phyloP scores from a whole-genome alignment of 2,113 vertebrate genomes.

The Gymnorhina tibicen region DNA sequence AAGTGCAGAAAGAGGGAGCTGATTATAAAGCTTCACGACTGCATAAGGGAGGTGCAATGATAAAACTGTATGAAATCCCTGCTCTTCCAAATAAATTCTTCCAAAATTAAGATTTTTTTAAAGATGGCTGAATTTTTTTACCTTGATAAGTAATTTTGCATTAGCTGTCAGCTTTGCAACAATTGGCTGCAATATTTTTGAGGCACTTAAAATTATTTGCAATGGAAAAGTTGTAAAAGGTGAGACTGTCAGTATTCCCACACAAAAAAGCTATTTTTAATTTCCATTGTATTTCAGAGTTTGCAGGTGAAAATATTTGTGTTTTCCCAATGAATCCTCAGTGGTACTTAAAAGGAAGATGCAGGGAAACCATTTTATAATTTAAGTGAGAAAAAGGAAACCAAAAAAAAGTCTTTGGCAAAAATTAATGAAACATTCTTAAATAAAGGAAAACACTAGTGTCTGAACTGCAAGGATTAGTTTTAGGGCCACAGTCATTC shows the following conservation, averaged over 20 bases:
- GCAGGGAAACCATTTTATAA: background rate
- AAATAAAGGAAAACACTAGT: background rate
- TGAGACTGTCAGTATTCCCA: background rate
- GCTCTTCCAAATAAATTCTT: background rate
- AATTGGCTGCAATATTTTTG: background rate
- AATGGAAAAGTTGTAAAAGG: background rate
- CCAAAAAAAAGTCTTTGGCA: background rate
- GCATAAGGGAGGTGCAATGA: background rate
- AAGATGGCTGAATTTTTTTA: background rate
- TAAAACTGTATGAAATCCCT: background rate
- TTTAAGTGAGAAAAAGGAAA: background rate
- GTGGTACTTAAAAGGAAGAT: background rate
- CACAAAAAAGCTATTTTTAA: background rate
- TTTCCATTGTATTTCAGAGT: background rate
- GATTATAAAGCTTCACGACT: background rate
- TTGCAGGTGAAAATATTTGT: background rate
- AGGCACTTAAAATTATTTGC: background rate
- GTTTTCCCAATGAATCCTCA: background rate
- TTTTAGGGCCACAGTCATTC: background rate
- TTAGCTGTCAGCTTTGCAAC: background rate
- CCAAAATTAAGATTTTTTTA: background rate
- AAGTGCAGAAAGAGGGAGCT: background rate
- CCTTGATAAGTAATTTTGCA: background rate
- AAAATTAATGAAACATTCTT: background rate
- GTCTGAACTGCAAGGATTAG: background rate